phyloP scores from a whole-genome alignment of 1,140 invertebrate genomes.

The Rhopalosiphum padi region DNA sequence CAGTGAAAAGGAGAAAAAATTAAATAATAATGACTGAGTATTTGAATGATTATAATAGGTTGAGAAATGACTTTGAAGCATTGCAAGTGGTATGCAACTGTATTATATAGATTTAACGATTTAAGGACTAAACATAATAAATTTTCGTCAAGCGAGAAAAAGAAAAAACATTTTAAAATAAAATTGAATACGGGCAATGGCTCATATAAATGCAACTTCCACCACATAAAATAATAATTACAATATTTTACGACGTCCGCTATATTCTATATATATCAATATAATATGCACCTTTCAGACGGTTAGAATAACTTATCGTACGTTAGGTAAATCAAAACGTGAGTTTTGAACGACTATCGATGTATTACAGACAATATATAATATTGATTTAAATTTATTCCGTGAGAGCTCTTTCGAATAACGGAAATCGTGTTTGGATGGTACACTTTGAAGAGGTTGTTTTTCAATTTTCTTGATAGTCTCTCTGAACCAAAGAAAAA shows the following conservation, averaged over 20 bases:
- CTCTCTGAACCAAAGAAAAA: neutral
- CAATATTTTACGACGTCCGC: no score
- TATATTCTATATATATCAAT: neutral
- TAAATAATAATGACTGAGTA: neutral
- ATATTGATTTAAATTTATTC: neutral
- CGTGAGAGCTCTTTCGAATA: neutral
- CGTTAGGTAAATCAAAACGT: neutral
- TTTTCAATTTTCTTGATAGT: neutral
- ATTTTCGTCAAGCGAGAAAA: no score
- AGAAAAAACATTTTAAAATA: no score
- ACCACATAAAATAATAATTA: no score
- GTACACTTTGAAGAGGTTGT: neutral
- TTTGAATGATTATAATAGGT: neutral
- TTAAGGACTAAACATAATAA: no score
- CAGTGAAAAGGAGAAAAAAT: neutral
- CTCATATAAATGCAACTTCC: no score
- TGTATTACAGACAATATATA: neutral
- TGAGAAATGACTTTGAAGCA: neutral
- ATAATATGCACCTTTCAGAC: neutral
- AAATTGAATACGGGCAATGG: no score
- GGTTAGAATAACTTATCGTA: neutral
- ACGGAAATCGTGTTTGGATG: neutral
- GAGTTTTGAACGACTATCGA: neutral
- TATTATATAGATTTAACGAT: no score
- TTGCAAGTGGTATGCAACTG: neutral